Evolutionary conservation across 2,113 vertebrate species (phyloP).

Genomic region (Ictalurus punctatus): DNA sequence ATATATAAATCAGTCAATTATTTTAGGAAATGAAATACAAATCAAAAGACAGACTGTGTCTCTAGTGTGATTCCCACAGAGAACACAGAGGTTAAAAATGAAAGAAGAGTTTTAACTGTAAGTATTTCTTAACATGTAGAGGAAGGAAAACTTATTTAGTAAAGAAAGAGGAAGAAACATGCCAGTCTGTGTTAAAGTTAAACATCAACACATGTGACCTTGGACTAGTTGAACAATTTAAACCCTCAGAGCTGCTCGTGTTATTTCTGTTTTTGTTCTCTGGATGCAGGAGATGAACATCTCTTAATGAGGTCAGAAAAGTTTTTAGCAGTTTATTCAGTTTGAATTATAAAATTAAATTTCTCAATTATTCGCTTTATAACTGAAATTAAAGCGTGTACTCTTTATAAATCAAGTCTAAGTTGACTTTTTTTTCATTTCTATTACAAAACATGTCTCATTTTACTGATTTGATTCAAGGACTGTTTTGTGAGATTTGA

Average conservation of each 20-base stretch:
- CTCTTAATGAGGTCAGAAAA: constrained; percentile 2
- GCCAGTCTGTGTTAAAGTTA: neutral
- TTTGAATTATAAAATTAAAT: neutral
- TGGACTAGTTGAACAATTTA: neutral
- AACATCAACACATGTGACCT: neutral
- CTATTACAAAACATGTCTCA: neutral
- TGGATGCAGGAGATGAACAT: neutral
- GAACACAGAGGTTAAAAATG: neutral
- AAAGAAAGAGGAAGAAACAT: neutral
- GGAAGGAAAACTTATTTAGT: neutral
- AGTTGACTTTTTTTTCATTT: neutral
- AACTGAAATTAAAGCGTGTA: neutral
- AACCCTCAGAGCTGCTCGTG: neutral
- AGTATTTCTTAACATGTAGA: neutral
- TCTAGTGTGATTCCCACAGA: neutral
- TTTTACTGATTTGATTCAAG: neutral
- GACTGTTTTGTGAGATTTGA: neutral
- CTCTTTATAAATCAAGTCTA: neutral
- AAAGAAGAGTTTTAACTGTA: neutral
- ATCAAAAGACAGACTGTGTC: neutral
- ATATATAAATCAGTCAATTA: neutral
- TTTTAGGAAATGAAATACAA: neutral
- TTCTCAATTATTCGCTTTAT: neutral
- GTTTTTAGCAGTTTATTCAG: neutral
- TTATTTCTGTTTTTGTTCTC: neutral